Evolutionary conservation across 1,140 invertebrate species (phyloP), one percentile per base, ranked within the genome.

Genomic region (Macrobrachium rosenbergii): DNA sequence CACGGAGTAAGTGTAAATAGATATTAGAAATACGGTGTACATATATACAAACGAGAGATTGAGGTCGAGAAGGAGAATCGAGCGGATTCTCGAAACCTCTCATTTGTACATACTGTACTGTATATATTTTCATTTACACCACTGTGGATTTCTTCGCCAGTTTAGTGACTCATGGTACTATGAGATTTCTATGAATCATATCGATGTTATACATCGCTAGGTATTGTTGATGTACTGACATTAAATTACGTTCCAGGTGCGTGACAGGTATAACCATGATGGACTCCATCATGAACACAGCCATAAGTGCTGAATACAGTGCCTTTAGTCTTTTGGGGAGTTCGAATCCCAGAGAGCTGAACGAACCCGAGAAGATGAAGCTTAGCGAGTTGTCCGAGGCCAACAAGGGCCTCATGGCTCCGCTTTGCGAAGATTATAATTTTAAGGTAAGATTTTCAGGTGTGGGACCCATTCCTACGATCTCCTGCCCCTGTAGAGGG

Each of bases 301-400:
- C 88, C 11, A 83, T 90, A n/a, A 81, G 64, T 21, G 89, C 89
- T 7, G 89, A 90, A 63, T 85, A 88, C 75, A 82, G 69, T 17
- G 79, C 88, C 28, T 89, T 88, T 69, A 88, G 87, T 28, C 87
- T 90, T 3, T 21, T 83, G 11, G 64, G 64, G 17, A 75, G 64
- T 21, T 59, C 23, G n/a, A 88, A 81, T 6, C 94, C 94, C 17
- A 93, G 95, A 67, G 95, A 96, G 91, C 92, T 97, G 5, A 97
- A 97, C 91, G 95, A 96, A 91, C 94, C 95, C 16, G 96, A 97
- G 92, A 93, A 94, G 90, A 94, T 95, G 16, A 97, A 97, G 92
- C 91, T 98, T 63, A 95, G 96, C 89, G 96, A 98, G 91, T 92
- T 98, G 21, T 95, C 97, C 72, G 93, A 96, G 3, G 96, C 96